Conservation (phyloP, 2,797 vertebrate genomes). For the Artibeus lituratus region DNA sequence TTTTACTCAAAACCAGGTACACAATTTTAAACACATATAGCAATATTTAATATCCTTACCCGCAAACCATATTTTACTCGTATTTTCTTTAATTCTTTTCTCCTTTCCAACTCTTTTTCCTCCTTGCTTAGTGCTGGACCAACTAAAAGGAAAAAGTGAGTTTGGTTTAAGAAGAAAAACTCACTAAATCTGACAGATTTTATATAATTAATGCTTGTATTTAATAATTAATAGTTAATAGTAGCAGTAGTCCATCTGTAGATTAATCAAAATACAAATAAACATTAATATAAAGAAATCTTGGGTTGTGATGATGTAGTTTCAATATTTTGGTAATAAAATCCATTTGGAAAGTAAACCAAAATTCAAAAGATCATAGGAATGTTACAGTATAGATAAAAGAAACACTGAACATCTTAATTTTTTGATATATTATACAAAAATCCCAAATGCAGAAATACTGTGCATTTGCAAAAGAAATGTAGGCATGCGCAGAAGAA, state of each 20-base stretch:
- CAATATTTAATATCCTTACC: constrained; percentile 82
- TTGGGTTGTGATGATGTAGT: neutral
- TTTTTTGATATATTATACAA: neutral
- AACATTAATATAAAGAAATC: constrained; percentile 1
- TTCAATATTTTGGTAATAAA: constrained; percentile 27
- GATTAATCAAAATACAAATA: neutral
- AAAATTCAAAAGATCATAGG: neutral
- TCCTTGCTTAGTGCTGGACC: constrained; percentile 89
- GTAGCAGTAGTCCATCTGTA: neutral
- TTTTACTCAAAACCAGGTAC: constrained; percentile 18
- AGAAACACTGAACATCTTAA: neutral
- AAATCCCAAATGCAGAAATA: neutral
- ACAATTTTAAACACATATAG: neutral
- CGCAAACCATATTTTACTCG: constrained; percentile 97
- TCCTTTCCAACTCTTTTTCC: constrained; percentile 93
- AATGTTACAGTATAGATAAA: neutral
- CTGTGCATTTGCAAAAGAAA: constrained; percentile 3
- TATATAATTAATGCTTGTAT: constrained; percentile 1
- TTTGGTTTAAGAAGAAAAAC: neutral
- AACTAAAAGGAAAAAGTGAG: constrained; percentile 73
- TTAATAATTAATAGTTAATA: neutral
- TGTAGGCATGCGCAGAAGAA: neutral
- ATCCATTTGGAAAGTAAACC: neutral
- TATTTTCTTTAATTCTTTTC: constrained; percentile 96
- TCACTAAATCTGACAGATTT: neutral